Evolutionary conservation across 2,113 vertebrate genomes (phyloP), one percentile per base, ranked within the genome.

Genomic region (human): DNA sequence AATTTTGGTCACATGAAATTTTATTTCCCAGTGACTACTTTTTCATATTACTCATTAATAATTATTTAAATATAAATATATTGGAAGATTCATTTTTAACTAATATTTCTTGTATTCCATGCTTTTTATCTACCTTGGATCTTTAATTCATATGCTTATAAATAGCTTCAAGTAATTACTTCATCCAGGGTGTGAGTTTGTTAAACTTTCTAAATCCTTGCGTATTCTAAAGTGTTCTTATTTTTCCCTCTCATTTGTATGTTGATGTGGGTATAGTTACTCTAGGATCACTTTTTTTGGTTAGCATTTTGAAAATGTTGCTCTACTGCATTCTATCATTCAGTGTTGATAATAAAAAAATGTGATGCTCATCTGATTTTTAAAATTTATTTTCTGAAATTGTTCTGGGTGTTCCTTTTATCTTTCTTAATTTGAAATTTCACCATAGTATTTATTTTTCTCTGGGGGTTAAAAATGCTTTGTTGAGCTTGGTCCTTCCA

Each of bases 371-470:
- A n/a, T 57, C 59, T 89, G 9, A 86, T 83, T 87, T 90, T 83
- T 8, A 48, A 84, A 64, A 38, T 57, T 86, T 52, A 82, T 72
- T 82, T 25, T 82, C 80, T 90, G 11, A 94, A 96, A 95, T 81
- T 35, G 5, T 87, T 88, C n/a, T 59, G 9, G 14, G 4, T 4
- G 48, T 64, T 75, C 17, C 11, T 94, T 73, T 88, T 72, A 59
- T 83, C 0, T 25, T 70, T 89, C 48, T 35, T 57, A 18, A 50
- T 68, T 80, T 93, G 35, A 87, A 84, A 96, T 87, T 79, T 90
- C 48, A 70, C 18, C 27, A 57, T 35, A 50, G 11, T n/a, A 64
- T 48, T 83, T 93, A 3, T 43, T 90, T 76, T 52, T 43, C 22
- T 68, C 22, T 66, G 32, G 22, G 5, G 12, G 40, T 80, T 89